phyloP scores from a whole-genome alignment of 1,140 invertebrate species.

The Eriosoma lanigerum region DNA sequence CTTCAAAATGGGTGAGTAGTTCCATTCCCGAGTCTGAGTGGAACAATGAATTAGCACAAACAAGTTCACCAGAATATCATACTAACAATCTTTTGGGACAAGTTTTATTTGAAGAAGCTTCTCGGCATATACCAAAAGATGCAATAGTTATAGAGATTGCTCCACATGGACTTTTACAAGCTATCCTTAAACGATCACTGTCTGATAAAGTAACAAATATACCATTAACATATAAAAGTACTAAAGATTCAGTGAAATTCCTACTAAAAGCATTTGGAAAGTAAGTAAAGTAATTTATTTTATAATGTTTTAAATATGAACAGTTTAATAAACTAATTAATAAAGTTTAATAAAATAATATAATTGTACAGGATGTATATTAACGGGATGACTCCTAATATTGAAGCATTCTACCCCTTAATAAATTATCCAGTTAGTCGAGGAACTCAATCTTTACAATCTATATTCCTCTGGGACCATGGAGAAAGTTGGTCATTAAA shows the following conservation, averaged over 20 bases:
- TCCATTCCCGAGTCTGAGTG: constrained; percentile 63
- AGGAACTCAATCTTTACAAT: constrained; percentile 72
- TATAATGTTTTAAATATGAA: not conserved
- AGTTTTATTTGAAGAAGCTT: constrained; percentile 66
- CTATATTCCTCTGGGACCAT: constrained; percentile 76
- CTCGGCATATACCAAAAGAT: constrained; percentile 63
- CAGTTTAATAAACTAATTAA: no score
- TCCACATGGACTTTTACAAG: constrained; percentile 65
- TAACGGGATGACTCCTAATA: constrained; percentile 65
- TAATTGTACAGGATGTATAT: constrained; percentile 67
- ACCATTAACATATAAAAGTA: constrained; percentile 63
- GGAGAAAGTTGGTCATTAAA: constrained; percentile 56
- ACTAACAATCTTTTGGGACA: constrained; percentile 67
- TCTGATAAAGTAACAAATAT: constrained; percentile 61
- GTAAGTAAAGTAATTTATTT: constrained; percentile 57
- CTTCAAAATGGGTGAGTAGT: constrained; percentile 65
- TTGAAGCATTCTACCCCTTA: constrained; percentile 65
- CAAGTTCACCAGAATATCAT: constrained; percentile 69
- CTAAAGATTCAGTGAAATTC: constrained; percentile 60
- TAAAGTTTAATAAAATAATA: not conserved
- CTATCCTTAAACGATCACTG: constrained; percentile 65
- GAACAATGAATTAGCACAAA: constrained; percentile 59
- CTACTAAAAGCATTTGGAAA: constrained; percentile 63
- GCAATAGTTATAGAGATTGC: constrained; percentile 66
- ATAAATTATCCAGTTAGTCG: constrained; percentile 71